These are phyloP conservation scores for Cryptus viduatorius DNA, from an alignment of 2,888 invertebrate species.

Conservation along the genomic window DNA sequence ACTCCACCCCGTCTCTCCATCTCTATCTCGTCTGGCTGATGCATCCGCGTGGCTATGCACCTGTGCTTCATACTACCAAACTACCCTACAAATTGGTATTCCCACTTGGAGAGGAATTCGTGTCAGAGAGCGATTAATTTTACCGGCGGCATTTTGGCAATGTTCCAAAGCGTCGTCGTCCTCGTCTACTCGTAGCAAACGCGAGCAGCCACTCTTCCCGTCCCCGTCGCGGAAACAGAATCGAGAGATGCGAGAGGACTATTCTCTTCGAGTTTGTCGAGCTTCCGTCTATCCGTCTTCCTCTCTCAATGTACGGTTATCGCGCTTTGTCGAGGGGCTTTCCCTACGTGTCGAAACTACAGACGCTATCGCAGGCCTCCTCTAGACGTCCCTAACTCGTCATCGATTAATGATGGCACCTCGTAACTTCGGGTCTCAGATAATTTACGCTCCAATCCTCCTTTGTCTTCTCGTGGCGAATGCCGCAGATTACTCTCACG, in stretches of 20 bases:
- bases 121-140: slow-evolving; percentile 83
- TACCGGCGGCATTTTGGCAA: slow-evolving; percentile 80
- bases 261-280: slow-evolving; percentile 42
- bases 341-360: not conserved
- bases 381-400: slow-evolving; percentile 45
- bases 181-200: slow-evolving; percentile 59
- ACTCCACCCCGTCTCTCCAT: slow-evolving; percentile 23
- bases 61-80: slow-evolving; percentile 62
- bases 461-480: not conserved
- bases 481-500: too few species aligned
- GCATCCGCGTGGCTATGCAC: slow-evolving; percentile 39
- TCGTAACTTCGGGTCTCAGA: not conserved
- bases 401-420: slow-evolving; percentile 59
- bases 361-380: slow-evolving; percentile 9
- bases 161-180: slow-evolving; percentile 72
- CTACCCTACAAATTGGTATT: slow-evolving; percentile 79
- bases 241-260: slow-evolving; percentile 46
- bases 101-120: slow-evolving; percentile 81
- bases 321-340: slow-evolving; percentile 40
- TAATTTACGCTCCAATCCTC: slow-evolving; percentile 12
- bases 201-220: not conserved
- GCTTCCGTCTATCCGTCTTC: slow-evolving; percentile 34
- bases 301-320: slow-evolving; percentile 34
- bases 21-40: slow-evolving; percentile 50
- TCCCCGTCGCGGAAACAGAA: slow-evolving; percentile 35